phyloP scores from a whole-genome alignment of 2,113 vertebrate genomes.

The Pagrus major region DNA sequence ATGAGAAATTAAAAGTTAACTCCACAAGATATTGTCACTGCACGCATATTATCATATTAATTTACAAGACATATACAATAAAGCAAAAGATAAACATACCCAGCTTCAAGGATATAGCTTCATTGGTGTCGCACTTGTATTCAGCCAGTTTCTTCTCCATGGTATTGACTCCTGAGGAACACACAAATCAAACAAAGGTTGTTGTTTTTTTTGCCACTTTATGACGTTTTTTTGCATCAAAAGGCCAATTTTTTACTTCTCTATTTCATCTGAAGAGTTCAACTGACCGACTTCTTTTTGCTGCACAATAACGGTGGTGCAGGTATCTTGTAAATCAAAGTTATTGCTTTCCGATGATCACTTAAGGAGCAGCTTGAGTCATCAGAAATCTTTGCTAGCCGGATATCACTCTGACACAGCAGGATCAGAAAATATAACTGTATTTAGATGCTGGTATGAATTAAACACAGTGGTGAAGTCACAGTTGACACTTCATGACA shows the following conservation, averaged over 20 bases:
- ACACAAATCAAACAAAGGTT: conserved; percentile 40
- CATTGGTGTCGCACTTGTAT: conserved; percentile 98
- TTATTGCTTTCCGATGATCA: neutral
- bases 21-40: neutral
- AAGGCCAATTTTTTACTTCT: neutral
- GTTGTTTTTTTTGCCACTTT: neutral
- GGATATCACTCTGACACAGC: neutral
- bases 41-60: neutral
- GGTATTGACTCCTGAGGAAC: conserved; percentile 86
- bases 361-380: neutral
- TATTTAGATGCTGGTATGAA: neutral
- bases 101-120: conserved; percentile 95
- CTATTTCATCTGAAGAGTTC: neutral
- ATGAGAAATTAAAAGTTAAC: neutral
- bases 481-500: neutral
- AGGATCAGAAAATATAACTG: neutral
- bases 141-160: conserved; percentile 98
- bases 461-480: neutral
- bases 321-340: neutral
- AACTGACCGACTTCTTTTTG: neutral
- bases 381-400: neutral
- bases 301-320: neutral
- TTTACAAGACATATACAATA: neutral
- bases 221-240: neutral
- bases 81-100: conserved; percentile 82